These are phyloP conservation scores for Ochotona princeps DNA, from an alignment of 2,113 vertebrate species.

Conservation along the genomic window DNA sequence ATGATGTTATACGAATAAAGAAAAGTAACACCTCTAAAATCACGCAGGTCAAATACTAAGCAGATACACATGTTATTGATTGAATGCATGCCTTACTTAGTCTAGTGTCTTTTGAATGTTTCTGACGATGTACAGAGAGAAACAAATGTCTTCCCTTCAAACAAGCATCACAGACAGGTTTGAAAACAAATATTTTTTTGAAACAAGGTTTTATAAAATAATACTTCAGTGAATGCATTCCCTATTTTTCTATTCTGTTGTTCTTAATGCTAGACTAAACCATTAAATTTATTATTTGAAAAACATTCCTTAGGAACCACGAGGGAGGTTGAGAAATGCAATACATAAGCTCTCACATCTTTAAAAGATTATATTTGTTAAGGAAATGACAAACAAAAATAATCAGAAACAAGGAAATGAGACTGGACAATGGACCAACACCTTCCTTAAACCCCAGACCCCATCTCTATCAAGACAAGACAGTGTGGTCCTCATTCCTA, in stretches of 20 bases:
- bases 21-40: background rate
- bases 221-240: background rate
- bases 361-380: background rate
- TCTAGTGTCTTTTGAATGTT: background rate
- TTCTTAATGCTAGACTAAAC: background rate
- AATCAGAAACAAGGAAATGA: background rate
- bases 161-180: background rate
- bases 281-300: background rate
- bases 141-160: background rate
- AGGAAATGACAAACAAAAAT: background rate
- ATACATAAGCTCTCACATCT: background rate
- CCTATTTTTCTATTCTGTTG: background rate
- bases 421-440: background rate
- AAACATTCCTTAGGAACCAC: background rate
- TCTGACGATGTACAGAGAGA: background rate
- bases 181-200: too few species aligned
- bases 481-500: background rate
- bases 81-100: background rate
- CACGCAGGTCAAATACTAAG: background rate
- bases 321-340: background rate
- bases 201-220: conserved; percentile 27
- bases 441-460: background rate
- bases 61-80: background rate
- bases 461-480: background rate
- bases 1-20: background rate